Conservation (phyloP, 2,113 vertebrate species). For the Alaudala cheleensis region DNA sequence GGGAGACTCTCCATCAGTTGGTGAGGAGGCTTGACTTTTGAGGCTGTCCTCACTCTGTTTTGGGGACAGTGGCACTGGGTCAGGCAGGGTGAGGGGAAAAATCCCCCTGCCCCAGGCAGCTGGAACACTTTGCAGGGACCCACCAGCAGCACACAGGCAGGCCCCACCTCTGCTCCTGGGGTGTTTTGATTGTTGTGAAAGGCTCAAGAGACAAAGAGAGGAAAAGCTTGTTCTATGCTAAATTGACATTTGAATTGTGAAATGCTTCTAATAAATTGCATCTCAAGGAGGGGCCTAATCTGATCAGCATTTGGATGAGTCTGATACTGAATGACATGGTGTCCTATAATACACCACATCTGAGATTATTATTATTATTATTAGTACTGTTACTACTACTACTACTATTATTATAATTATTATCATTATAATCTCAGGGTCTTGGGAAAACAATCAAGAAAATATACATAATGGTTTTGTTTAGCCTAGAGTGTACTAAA, state of each 20-base stretch:
- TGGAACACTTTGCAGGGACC: rapidly evolving
- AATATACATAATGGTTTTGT: neutral
- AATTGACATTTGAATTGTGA: neutral
- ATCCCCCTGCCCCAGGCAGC: neutral
- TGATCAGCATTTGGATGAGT: neutral
- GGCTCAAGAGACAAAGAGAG: neutral
- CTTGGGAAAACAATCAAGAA: neutral
- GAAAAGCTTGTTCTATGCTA: neutral
- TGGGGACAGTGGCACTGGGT: neutral
- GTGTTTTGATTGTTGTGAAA: neutral
- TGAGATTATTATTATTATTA: neutral
- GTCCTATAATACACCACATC: neutral
- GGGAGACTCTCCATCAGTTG: neutral
- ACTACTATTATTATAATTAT: neutral
- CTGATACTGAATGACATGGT: neutral
- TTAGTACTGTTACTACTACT: neutral
- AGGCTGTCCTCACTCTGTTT: neutral
- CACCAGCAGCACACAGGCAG: neutral
- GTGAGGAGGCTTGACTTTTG: neutral
- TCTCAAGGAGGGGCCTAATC: neutral
- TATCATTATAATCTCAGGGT: neutral
- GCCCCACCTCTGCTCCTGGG: neutral
- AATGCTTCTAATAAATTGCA: neutral
- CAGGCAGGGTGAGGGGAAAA: neutral
- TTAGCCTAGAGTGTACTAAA: neutral